Evolutionary conservation across 2,113 vertebrate genomes (phyloP).

Genomic region (Spizaetus ornatus): DNA sequence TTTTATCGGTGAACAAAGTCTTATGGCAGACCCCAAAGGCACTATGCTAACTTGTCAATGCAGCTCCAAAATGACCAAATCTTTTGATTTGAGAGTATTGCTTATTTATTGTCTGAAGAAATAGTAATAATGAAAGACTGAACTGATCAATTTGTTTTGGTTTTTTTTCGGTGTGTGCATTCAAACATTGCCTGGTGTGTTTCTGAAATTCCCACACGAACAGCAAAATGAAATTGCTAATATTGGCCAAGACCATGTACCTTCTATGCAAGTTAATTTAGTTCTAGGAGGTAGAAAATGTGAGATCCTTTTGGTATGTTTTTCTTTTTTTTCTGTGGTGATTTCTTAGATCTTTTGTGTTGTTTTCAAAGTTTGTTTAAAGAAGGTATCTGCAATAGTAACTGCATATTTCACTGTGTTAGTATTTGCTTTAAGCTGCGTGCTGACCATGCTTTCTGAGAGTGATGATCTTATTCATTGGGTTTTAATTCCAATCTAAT

Average conservation of each 20-base stretch:
- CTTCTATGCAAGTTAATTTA: background rate
- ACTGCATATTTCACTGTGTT: background rate
- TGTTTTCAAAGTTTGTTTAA: background rate
- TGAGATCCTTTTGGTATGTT: background rate
- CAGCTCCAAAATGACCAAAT: background rate
- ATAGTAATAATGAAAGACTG: background rate
- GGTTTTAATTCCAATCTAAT: background rate
- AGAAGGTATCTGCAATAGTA: background rate
- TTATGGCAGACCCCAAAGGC: background rate
- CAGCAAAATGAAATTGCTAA: background rate
- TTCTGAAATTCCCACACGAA: background rate
- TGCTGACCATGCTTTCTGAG: background rate
- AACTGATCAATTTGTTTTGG: background rate
- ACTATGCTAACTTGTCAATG: background rate
- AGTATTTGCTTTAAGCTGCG: background rate
- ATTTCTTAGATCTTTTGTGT: background rate
- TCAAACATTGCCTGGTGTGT: background rate
- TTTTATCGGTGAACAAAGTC: background rate
- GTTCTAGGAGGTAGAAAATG: background rate
- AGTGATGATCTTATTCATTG: background rate
- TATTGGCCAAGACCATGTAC: background rate
- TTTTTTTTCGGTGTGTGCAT: background rate
- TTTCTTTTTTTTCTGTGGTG: background rate
- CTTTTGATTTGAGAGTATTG: background rate
- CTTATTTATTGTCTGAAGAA: background rate